These are phyloP conservation scores for Guaruba guarouba DNA, from an alignment of 2,113 vertebrate species.

Conservation along the genomic window DNA sequence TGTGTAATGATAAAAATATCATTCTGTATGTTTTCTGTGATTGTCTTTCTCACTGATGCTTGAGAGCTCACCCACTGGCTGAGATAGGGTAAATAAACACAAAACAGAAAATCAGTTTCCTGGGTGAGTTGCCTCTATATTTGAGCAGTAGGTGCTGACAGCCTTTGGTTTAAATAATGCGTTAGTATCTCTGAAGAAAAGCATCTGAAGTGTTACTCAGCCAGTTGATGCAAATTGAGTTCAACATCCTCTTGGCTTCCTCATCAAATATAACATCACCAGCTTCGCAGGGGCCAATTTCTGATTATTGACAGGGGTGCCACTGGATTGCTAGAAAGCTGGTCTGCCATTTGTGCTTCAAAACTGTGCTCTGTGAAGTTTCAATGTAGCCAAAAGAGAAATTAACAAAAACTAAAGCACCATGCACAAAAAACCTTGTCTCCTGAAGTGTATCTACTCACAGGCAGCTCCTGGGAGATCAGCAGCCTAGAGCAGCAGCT, in stretches of 20 bases:
- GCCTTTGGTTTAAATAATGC: not conserved
- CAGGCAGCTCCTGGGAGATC: not conserved
- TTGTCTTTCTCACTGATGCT: not conserved
- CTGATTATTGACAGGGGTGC: not conserved
- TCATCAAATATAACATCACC: not conserved
- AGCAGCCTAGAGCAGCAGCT: not conserved
- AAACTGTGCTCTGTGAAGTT: not conserved
- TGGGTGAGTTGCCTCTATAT: not conserved
- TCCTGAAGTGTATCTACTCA: not conserved
- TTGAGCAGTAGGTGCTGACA: not conserved
- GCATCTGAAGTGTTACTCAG: fast-evolving
- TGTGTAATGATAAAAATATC: not conserved
- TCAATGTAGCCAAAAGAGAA: not conserved
- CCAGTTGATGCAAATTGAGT: not conserved
- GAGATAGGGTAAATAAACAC: not conserved
- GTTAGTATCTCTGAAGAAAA: not conserved
- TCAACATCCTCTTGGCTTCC: not conserved
- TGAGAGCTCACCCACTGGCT: not conserved
- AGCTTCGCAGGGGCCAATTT: not conserved
- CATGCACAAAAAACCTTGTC: not conserved
- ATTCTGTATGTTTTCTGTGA: not conserved
- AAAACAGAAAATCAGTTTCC: not conserved
- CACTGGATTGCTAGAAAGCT: not conserved
- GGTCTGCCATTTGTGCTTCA: not conserved
- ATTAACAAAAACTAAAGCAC: not conserved